phyloP scores from a whole-genome alignment of 2,113 vertebrate species.

The Bufo bufo region DNA sequence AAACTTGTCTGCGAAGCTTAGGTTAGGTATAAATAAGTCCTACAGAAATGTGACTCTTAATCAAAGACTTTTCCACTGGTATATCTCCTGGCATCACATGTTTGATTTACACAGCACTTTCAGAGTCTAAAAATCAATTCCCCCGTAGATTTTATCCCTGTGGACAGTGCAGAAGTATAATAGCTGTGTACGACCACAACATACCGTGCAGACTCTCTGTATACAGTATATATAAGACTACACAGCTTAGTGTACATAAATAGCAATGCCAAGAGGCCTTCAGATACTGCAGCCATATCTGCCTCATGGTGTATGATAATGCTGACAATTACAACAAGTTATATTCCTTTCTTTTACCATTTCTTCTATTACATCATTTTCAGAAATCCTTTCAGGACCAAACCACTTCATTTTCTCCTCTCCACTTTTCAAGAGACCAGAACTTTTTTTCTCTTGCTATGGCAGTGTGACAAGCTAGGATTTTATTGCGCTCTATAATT shows the following conservation, averaged over 20 bases:
- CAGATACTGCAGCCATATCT: background rate
- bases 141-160: background rate
- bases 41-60: slow-evolving; percentile 43
- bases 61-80: slow-evolving; percentile 7
- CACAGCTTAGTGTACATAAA: background rate
- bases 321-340: background rate
- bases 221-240: background rate
- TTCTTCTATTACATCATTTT: background rate
- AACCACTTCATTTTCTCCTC: no score
- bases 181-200: background rate
- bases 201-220: background rate
- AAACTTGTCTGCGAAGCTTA: slow-evolving; percentile 17
- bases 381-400: no score
- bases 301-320: background rate
- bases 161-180: background rate
- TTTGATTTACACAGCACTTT: background rate
- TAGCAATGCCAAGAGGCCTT: background rate
- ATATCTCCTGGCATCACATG: background rate
- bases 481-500: no score
- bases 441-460: no score
- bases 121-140: slow-evolving; percentile 8
- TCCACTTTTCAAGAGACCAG: no score
- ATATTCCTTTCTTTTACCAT: background rate
- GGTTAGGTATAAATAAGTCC: slow-evolving; percentile 32
- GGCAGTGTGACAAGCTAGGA: no score